Conservation (phyloP, 2,113 vertebrate genomes). For the Leptocoma aspasia region DNA sequence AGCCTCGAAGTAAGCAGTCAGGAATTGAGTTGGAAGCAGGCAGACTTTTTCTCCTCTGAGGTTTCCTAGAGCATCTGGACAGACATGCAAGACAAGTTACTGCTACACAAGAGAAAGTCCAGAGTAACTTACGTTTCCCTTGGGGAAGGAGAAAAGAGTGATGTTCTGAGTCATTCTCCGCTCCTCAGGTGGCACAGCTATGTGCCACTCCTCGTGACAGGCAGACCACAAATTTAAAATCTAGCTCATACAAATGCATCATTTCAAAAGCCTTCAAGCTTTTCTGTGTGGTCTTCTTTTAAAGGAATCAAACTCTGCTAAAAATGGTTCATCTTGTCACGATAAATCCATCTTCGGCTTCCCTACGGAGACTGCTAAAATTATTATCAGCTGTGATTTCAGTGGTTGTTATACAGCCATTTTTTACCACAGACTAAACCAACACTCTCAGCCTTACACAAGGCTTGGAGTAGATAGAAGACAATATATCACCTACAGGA, state of each 20-base stretch:
- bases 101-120: not conserved
- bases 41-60: not conserved
- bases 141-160: not conserved
- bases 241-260: not conserved
- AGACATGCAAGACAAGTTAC: not conserved
- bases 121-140: not conserved
- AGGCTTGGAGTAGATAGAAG: not conserved
- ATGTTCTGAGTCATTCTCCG: not conserved
- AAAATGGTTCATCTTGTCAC: not conserved
- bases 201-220: not conserved
- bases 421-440: not conserved
- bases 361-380: not conserved
- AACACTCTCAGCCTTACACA: not conserved
- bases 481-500: not conserved
- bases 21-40: not conserved
- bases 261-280: not conserved
- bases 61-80: not conserved
- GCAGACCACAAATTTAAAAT: not conserved
- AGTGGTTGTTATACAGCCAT: not conserved
- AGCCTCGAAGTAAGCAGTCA: not conserved
- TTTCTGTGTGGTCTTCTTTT: not conserved
- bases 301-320: not conserved
- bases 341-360: not conserved
- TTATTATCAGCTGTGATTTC: not conserved
- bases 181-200: not conserved